Conservation (phyloP, 2,888 invertebrate species). For the Rhogogaster chlorosoma region DNA sequence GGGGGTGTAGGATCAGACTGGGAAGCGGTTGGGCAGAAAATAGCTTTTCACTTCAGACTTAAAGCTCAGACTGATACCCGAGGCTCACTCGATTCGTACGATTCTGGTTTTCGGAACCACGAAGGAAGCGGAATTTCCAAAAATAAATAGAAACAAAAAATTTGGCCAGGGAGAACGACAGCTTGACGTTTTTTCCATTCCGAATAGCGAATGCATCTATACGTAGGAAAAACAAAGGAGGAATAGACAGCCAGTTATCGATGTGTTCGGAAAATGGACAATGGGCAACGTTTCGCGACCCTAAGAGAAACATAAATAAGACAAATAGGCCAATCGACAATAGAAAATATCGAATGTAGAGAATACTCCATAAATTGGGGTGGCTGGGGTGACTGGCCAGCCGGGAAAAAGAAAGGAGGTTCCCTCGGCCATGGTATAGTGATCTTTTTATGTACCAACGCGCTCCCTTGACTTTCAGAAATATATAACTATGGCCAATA, state of each 20-base stretch:
- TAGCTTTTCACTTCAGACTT: constrained; percentile 61
- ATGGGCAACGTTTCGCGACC: constrained; percentile 42
- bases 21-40: constrained; percentile 71
- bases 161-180: not conserved
- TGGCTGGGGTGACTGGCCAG: constrained; percentile 55
- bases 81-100: constrained; percentile 53
- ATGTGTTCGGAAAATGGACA: constrained; percentile 51
- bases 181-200: not conserved
- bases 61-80: constrained; percentile 44
- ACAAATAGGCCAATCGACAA: constrained; percentile 77
- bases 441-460: constrained; percentile 77
- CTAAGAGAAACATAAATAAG: constrained; percentile 77
- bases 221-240: constrained; percentile 50
- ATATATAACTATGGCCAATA: constrained; percentile 25
- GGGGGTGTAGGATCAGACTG: constrained; percentile 40
- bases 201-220: not conserved
- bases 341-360: constrained; percentile 77
- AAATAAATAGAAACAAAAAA: not conserved
- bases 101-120: not conserved
- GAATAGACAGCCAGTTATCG: constrained; percentile 52
- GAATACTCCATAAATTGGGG: constrained; percentile 76
- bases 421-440: constrained; percentile 58
- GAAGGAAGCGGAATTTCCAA: not conserved
- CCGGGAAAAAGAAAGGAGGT: constrained; percentile 50
- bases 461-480: constrained; percentile 67